Percentiles rank a stretch among this genome's conserved stretches.
Evolutionary conservation across 2,113 vertebrate species (phyloP).

Genomic region (Leptosomus discolor): DNA sequence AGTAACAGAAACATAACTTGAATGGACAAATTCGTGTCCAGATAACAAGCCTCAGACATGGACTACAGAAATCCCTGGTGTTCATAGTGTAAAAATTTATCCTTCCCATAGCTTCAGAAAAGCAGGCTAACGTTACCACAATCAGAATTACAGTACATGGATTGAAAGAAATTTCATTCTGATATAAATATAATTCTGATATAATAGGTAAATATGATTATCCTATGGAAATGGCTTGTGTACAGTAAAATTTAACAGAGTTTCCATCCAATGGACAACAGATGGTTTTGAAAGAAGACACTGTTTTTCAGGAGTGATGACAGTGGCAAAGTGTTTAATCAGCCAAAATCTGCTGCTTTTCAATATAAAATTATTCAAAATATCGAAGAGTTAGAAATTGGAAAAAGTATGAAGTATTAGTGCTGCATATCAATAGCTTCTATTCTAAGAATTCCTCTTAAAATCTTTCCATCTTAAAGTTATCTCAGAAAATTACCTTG

Average conservation of each 20-base stretch:
- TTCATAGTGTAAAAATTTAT: background rate
- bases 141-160: background rate
- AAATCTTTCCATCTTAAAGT: background rate
- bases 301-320: background rate
- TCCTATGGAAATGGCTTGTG: background rate
- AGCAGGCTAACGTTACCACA: background rate
- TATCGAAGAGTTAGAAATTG: background rate
- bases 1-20: background rate
- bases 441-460: background rate
- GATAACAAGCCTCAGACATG: background rate
- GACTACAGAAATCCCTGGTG: background rate
- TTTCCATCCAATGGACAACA: background rate
- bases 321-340: background rate
- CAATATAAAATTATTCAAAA: background rate
- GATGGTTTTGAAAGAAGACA: background rate
- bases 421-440: background rate
- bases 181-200: background rate
- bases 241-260: background rate
- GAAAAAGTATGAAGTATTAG: background rate
- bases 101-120: background rate
- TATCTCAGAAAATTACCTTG: background rate
- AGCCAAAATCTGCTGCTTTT: background rate
- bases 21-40: background rate
- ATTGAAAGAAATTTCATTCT: background rate
- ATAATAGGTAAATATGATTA: background rate